Conservation (phyloP, 1,140 invertebrate species). For the Bombus difficillimus region DNA sequence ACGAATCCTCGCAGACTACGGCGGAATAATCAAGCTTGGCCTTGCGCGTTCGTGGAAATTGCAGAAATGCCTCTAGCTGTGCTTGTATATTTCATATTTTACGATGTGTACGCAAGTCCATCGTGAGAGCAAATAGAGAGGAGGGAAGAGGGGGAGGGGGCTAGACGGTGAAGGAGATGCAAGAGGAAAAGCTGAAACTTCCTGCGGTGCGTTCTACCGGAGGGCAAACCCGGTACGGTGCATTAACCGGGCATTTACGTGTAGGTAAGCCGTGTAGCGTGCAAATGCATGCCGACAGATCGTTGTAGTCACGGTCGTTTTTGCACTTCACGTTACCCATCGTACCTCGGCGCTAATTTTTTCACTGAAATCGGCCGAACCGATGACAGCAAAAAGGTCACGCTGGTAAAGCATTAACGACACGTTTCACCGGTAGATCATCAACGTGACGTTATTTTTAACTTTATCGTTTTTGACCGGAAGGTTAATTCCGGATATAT, state of each 20-base stretch:
- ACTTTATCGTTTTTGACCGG: not conserved
- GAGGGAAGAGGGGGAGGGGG: not conserved
- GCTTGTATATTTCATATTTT: slow-evolving; percentile 69
- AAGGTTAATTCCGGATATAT: not conserved
- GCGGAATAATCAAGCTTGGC: slow-evolving; percentile 42
- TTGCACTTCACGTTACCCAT: slow-evolving; percentile 43
- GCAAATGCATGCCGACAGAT: slow-evolving; percentile 33
- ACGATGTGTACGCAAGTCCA: slow-evolving; percentile 64
- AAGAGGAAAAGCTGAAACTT: slow-evolving; percentile 28
- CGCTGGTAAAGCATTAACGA: not conserved
- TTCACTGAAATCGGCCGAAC: not conserved
- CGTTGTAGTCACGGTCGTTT: slow-evolving; percentile 30
- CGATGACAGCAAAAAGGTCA: not conserved
- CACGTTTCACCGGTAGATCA: no score
- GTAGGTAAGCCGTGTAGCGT: slow-evolving; percentile 42
- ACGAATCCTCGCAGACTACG: slow-evolving; percentile 25
- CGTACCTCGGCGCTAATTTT: not conserved
- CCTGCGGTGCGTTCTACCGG: slow-evolving; percentile 30
- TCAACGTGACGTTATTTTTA: not conserved
- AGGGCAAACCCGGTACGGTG: slow-evolving; percentile 26
- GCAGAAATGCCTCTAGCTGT: slow-evolving; percentile 28
- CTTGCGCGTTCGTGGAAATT: slow-evolving; percentile 60
- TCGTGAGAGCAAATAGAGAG: slow-evolving; percentile 61
- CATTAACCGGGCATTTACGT: slow-evolving; percentile 59
- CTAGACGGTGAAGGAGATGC: not conserved